Evolutionary conservation across 92 coral and sea anemone species (phyloP).

Genomic region (Porites lobata): DNA sequence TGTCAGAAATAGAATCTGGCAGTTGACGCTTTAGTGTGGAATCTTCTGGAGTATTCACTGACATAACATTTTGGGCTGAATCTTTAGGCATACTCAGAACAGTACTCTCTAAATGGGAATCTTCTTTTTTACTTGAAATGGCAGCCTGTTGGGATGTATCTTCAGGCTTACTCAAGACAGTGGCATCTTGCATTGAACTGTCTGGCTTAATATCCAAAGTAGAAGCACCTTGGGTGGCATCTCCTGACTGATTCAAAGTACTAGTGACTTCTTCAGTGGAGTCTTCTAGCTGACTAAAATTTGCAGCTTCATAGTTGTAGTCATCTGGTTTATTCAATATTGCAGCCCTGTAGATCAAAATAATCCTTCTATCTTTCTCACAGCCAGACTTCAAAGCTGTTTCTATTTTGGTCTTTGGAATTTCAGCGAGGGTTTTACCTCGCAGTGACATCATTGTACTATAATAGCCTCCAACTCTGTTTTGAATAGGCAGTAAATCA

Average conservation of each 20-base stretch:
- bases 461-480: slow-evolving; percentile 40
- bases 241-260: background rate
- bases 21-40: background rate
- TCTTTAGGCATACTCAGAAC: too few relatives aligned
- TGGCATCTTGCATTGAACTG: background rate
- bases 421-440: background rate
- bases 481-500: slow-evolving; percentile 44
- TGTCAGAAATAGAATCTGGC: background rate
- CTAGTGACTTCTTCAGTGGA: background rate
- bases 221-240: background rate
- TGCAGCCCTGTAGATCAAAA: background rate
- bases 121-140: too few relatives aligned
- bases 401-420: background rate
- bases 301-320: background rate
- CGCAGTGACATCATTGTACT: slow-evolving; percentile 22
- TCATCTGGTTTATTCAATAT: background rate
- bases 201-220: background rate
- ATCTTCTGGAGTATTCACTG: background rate
- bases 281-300: background rate
- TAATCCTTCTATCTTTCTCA: background rate
- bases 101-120: too few relatives aligned
- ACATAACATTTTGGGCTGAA: too few relatives aligned
- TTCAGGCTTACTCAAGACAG: background rate
- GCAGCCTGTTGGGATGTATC: too few relatives aligned
- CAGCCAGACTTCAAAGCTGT: background rate